Evolutionary conservation across 2,888 invertebrate species (phyloP).

Genomic region (Lithophane semibrunnea): DNA sequence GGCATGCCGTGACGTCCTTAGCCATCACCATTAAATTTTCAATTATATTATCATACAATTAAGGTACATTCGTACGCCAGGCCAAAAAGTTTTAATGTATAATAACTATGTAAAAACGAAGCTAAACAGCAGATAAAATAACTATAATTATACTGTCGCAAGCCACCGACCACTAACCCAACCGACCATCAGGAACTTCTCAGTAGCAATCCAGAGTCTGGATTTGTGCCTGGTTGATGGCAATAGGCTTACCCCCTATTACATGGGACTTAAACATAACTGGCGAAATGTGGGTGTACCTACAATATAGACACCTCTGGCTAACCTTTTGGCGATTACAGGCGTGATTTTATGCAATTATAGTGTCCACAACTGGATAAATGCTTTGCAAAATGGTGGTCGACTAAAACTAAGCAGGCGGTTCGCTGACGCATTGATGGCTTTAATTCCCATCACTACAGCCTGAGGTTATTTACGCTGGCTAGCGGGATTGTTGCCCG

Average conservation of each 20-base stretch:
- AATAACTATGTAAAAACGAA: not conserved
- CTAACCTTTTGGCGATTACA: not conserved
- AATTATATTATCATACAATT: too few relatives aligned
- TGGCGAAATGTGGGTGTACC: not conserved
- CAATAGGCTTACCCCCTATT: not conserved
- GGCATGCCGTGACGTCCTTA: too few relatives aligned
- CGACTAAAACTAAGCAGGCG: not conserved
- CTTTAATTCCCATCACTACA: constrained; percentile 24
- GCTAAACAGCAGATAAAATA: not conserved
- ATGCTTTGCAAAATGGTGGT: constrained; percentile 1
- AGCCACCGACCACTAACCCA: too few relatives aligned
- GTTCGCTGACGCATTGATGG: constrained; percentile 12
- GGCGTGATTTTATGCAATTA: not conserved
- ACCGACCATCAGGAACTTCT: not conserved
- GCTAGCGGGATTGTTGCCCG: not conserved
- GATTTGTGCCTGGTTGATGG: not conserved
- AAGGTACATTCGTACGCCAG: too few relatives aligned
- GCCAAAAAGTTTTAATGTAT: not conserved
- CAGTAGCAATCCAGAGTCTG: not conserved
- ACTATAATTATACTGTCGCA: not conserved
- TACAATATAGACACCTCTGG: not conserved
- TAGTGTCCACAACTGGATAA: not conserved
- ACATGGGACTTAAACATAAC: not conserved
- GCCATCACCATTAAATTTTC: too few relatives aligned
- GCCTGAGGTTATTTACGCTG: constrained; percentile 17